phyloP scores from a whole-genome alignment of 2,888 invertebrate genomes.

The Pammene fasciana region DNA sequence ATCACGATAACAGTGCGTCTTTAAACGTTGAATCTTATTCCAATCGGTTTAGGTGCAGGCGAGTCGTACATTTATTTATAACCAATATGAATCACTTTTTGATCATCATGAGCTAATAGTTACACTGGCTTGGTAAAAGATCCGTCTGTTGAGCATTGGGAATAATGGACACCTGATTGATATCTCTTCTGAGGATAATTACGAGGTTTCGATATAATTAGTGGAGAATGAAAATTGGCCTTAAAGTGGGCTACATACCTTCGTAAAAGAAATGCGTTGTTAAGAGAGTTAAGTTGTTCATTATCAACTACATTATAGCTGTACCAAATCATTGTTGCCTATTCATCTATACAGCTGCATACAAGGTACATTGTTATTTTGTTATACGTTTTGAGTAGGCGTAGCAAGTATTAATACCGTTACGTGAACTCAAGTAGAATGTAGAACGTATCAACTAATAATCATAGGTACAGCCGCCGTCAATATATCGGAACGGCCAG shows the following conservation, averaged over 20 bases:
- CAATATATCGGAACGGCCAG: too few species aligned
- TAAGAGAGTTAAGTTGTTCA: conserved; percentile 5
- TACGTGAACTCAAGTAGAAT: too few species aligned
- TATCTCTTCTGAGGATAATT: conserved; percentile 23
- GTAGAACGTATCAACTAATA: too few species aligned
- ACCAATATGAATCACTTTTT: too few species aligned
- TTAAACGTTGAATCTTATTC: conserved; percentile 8
- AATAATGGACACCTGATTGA: neutral
- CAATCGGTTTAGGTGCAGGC: neutral
- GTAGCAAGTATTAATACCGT: too few species aligned
- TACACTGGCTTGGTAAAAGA: neutral
- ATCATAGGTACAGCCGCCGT: too few species aligned
- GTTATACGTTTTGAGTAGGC: too few species aligned
- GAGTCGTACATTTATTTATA: neutral
- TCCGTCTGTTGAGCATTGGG: neutral
- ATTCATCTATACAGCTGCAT: neutral
- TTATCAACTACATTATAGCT: neutral
- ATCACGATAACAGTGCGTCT: conserved; percentile 2
- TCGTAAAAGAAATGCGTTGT: conserved; percentile 10
- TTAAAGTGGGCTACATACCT: conserved; percentile 27
- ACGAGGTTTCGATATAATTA: conserved; percentile 33
- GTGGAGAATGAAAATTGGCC: conserved; percentile 31
- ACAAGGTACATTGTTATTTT: too few species aligned
- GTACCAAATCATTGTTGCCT: neutral
- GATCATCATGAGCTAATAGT: neutral